These are phyloP conservation scores for Himalopsyche tibetana DNA, from an alignment of 2,888 invertebrate species.

Conservation along the genomic window DNA sequence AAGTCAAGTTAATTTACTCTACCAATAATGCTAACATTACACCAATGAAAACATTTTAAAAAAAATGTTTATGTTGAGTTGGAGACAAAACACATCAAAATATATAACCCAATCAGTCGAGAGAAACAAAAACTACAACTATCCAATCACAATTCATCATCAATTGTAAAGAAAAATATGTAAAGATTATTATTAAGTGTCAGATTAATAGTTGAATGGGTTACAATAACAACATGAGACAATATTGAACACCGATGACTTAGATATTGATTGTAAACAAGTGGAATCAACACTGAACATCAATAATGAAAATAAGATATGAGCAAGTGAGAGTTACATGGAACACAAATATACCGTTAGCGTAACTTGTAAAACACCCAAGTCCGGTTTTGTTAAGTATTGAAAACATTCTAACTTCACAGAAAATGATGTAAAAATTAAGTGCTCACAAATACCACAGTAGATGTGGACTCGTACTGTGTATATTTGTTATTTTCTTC, in stretches of 20 bases:
- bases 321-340: slow-evolving; percentile 19
- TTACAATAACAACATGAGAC: slow-evolving; percentile 14
- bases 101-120: slow-evolving; percentile 40
- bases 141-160: background rate
- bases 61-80: background rate
- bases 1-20: slow-evolving; percentile 39
- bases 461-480: too few relatives aligned
- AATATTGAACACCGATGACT: slow-evolving; percentile 23
- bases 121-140: slow-evolving; percentile 8
- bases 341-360: slow-evolving; percentile 8
- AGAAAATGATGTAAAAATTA: too few relatives aligned
- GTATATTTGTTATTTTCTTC: too few relatives aligned
- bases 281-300: slow-evolving; percentile 33
- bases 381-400: too few relatives aligned
- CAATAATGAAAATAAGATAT: slow-evolving; percentile 19
- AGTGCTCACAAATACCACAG: too few relatives aligned
- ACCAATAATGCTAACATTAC: slow-evolving; percentile 21
- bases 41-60: slow-evolving; percentile 18
- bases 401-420: too few relatives aligned
- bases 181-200: background rate
- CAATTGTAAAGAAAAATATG: background rate
- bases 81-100: slow-evolving; percentile 31
- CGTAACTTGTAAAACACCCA: too few relatives aligned
- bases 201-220: slow-evolving; percentile 20
- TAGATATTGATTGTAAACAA: slow-evolving; percentile 19